Conservation (phyloP, 2,888 invertebrate species). For the Octonoba sinensis region DNA sequence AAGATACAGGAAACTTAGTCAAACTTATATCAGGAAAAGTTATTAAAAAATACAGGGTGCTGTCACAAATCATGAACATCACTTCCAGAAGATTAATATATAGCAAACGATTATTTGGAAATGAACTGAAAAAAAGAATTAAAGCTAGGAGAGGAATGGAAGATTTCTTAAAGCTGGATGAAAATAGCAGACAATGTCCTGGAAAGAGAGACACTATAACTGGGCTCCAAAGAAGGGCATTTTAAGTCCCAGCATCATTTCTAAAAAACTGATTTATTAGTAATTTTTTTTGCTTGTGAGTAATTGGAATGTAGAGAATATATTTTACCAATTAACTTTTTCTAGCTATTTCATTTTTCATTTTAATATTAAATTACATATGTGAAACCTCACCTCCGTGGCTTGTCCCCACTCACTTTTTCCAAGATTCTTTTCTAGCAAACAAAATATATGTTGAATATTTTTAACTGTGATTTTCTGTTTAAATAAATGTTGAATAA, state of each 20-base stretch:
- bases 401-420: neutral
- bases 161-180: no score
- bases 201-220: neutral
- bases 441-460: no score
- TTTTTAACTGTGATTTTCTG: neutral
- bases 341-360: conserved; percentile 1
- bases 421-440: neutral
- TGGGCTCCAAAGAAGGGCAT: conserved; percentile 1
- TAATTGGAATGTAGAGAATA: no score
- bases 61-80: no score
- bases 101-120: no score
- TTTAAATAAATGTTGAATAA: neutral
- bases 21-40: no score
- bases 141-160: no score
- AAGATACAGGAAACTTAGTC: no score
- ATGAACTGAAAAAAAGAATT: no score
- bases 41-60: no score
- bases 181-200: neutral
- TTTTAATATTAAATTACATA: neutral
- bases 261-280: neutral
- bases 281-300: neutral
- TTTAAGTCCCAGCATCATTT: neutral
- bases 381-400: neutral
- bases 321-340: no score
- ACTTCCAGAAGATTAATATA: no score